These are phyloP conservation scores for Musca domestica DNA, from an alignment of 1,140 invertebrate species.

Conservation along the genomic window DNA sequence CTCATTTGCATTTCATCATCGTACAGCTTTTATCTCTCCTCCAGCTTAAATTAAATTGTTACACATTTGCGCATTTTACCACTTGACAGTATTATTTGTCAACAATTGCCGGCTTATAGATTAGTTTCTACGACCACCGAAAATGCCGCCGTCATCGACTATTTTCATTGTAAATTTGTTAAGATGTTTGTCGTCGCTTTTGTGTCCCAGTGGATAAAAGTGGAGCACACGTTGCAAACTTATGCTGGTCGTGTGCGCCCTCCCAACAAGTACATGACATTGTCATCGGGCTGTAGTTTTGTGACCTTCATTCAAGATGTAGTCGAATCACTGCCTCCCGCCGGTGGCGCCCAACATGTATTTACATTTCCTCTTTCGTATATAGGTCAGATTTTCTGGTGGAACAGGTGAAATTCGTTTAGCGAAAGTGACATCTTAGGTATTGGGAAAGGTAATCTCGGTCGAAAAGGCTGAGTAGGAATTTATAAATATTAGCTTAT, in stretches of 20 bases:
- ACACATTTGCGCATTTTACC: not conserved
- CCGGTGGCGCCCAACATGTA: not conserved
- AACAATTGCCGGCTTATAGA: not conserved
- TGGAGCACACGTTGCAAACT: slow-evolving; percentile 39
- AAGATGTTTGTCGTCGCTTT: slow-evolving; percentile 1
- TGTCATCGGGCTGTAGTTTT: slow-evolving; percentile 16
- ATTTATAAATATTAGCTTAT: too few relatives aligned
- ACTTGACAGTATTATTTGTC: slow-evolving; percentile 21
- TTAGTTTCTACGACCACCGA: slow-evolving; percentile 4
- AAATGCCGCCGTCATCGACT: slow-evolving; percentile 25
- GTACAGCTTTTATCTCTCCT: too few relatives aligned
- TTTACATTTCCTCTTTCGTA: not conserved
- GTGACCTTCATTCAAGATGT: slow-evolving; percentile 4
- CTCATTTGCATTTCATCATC: too few relatives aligned
- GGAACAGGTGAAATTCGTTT: not conserved
- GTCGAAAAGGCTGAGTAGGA: too few relatives aligned
- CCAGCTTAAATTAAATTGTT: not conserved
- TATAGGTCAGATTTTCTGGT: not conserved
- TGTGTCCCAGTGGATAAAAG: not conserved
- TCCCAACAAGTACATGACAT: slow-evolving; percentile 49
- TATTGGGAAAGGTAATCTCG: too few relatives aligned
- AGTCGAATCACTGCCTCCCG: too few relatives aligned
- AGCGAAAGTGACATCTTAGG: too few relatives aligned
- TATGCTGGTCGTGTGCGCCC: slow-evolving; percentile 49
- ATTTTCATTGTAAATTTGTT: slow-evolving; percentile 26